A percentile compares a stretch with the other conserved stretches of the same genome.
phyloP scores from a whole-genome alignment of 2,888 invertebrate genomes.

The Campoplex capitator region DNA sequence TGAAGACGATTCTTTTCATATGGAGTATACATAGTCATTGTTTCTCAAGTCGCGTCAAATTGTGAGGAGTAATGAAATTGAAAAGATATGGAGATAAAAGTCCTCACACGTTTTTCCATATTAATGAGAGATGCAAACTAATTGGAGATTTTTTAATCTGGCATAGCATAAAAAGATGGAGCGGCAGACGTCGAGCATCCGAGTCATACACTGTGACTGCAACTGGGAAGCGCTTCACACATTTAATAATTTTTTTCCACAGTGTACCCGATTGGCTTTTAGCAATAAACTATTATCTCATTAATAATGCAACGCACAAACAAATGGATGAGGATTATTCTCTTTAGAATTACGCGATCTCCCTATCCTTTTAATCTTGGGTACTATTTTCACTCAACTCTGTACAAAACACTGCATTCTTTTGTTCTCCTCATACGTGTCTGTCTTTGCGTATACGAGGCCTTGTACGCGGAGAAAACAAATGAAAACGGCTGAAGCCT shows the following conservation, averaged over 20 bases:
- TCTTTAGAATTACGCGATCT: background rate
- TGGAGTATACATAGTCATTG: background rate
- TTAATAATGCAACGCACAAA: background rate
- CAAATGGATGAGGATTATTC: background rate
- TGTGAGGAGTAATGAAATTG: background rate
- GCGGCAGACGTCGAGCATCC: background rate
- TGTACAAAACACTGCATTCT: background rate
- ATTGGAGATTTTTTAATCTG: background rate
- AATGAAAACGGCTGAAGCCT: slow-evolving; percentile 48
- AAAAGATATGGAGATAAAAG: background rate
- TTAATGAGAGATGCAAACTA: background rate
- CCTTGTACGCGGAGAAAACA: slow-evolving; percentile 42
- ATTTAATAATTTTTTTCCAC: background rate
- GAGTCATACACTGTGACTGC: background rate
- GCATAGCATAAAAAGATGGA: background rate
- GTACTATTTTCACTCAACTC: background rate
- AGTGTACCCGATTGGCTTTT: background rate
- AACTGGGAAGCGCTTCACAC: background rate
- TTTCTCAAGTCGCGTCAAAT: background rate
- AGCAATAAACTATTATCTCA: background rate
- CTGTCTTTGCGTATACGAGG: slow-evolving; percentile 14
- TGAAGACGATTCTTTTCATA: background rate
- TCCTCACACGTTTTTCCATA: background rate
- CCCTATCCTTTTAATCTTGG: background rate
- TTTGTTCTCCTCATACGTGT: slow-evolving; percentile 4